Base-by-base conservation (phyloP, 1,140 invertebrate species). In the Proales similis region DNA sequence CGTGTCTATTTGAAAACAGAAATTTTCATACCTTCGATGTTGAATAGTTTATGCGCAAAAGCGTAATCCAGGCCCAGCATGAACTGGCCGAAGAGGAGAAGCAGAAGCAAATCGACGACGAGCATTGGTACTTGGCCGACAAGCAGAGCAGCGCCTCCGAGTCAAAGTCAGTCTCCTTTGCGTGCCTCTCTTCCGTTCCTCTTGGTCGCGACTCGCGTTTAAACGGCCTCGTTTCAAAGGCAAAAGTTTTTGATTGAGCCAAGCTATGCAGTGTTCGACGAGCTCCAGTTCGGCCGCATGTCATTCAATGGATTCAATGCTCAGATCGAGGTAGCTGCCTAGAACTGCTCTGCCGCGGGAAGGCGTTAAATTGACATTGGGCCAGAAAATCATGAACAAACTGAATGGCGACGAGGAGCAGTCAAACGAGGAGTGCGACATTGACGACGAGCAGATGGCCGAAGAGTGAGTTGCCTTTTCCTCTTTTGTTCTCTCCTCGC, bases 281-380 rank as follows among this genome's bases (percentile, higher is more conserved):
- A 42, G 0, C 19, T 57, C 20, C 36, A 42, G 19, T 57, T 42
- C 22, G 51, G 51, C 7, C 9, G 51, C 39, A 57, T 57, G 51
- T 57, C 51, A 29, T 57, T 57, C 20, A 57, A 57, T 57, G 51
- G 51, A 19, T 57, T 57, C 19, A 57, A 57, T 27, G 36, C 51
- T 12, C 51, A 57, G 30, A 26, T 57, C 20, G 51, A 57, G 14
- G 51, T 57, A 46, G 14, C 27, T 9, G 5, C 30, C 30, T 36
- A 12, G 20, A 1, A 27, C 2, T 30, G 6, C 39, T 42, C 2
- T 19, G 45, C 4, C 9, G 29, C 20, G 6, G 19, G 17, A 19
- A 30, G 27, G n/a, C 43, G 38, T 5, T 26, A 29, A 30, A 32
- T 51, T 51, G 33, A 36, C 11, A 2, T 17, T 53, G 9, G 14